Evolutionary conservation across 2,888 invertebrate genomes (phyloP).

Genomic region (Agrochola circellaris): DNA sequence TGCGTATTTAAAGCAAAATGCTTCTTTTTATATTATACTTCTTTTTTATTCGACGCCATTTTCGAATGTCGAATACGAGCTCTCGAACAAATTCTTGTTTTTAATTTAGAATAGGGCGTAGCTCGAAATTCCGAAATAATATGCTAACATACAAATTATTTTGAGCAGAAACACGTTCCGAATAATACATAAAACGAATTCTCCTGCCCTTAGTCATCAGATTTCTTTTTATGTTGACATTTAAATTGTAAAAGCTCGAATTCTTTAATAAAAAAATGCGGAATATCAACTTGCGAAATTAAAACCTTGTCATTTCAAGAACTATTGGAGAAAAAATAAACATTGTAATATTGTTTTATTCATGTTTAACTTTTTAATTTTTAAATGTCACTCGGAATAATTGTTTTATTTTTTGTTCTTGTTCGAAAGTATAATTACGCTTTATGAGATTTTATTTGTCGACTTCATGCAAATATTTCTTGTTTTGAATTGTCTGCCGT

Average conservation of each 20-base stretch:
- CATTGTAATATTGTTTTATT: constrained; percentile 46
- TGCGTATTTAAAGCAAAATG: constrained; percentile 61
- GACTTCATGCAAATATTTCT: constrained; percentile 51
- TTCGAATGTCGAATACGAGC: constrained; percentile 30
- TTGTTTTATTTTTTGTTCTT: constrained; percentile 8
- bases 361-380: constrained; percentile 44
- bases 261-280: constrained; percentile 58
- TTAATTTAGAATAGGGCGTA: constrained; percentile 51
- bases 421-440: constrained; percentile 32
- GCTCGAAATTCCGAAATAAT: constrained; percentile 33
- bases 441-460: constrained; percentile 24
- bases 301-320: constrained; percentile 57
- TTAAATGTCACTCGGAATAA: constrained; percentile 50
- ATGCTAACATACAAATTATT: constrained; percentile 42
- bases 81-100: constrained; percentile 26
- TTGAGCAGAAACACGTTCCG: constrained; percentile 56
- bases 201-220: constrained; percentile 67
- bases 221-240: constrained; percentile 68
- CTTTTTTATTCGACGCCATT: constrained; percentile 35
- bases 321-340: constrained; percentile 41
- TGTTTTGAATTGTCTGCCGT: constrained; percentile 42
- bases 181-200: constrained; percentile 56
- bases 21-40: constrained; percentile 44
- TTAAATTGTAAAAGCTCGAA: constrained; percentile 59
- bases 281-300: constrained; percentile 53